phyloP scores from a whole-genome alignment of 2,113 vertebrate genomes.

The Emberiza fucata region DNA sequence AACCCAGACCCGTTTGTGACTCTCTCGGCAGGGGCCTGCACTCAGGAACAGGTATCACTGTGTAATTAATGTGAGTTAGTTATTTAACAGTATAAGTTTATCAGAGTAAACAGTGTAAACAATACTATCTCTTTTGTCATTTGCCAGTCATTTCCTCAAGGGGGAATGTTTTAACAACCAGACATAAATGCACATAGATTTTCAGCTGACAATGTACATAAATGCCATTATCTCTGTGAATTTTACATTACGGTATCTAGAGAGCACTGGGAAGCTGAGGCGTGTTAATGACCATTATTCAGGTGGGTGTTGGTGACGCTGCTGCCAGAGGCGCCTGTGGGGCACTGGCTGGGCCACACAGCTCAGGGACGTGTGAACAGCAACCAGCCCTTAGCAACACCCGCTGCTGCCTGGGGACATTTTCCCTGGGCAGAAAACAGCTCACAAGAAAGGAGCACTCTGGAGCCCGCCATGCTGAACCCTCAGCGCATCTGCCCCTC shows the following conservation, averaged over 20 bases:
- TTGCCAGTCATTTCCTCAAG: background rate
- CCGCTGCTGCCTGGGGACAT: fast-evolving
- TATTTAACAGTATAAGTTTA: fast-evolving
- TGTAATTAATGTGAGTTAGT: background rate
- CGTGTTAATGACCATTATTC: background rate
- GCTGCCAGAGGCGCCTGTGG: fast-evolving
- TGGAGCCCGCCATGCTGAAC: fast-evolving
- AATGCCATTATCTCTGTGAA: no score
- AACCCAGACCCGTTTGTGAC: fast-evolving
- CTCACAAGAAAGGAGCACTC: fast-evolving
- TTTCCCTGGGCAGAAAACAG: fast-evolving
- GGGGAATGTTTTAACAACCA: background rate
- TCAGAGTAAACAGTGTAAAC: background rate
- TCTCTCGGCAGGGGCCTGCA: fast-evolving
- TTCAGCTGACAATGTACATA: background rate
- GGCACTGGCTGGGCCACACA: fast-evolving
- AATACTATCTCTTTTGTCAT: fast-evolving
- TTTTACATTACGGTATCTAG: fast-evolving
- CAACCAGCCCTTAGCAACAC: fast-evolving
- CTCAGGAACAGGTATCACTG: background rate
- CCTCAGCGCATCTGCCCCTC: fast-evolving
- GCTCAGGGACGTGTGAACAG: fast-evolving
- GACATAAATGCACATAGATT: background rate
- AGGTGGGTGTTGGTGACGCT: fast-evolving
- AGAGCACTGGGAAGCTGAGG: fast-evolving